Evolutionary conservation across 2,113 vertebrate species (phyloP).

Genomic region (Brachypodius melanocephalos): DNA sequence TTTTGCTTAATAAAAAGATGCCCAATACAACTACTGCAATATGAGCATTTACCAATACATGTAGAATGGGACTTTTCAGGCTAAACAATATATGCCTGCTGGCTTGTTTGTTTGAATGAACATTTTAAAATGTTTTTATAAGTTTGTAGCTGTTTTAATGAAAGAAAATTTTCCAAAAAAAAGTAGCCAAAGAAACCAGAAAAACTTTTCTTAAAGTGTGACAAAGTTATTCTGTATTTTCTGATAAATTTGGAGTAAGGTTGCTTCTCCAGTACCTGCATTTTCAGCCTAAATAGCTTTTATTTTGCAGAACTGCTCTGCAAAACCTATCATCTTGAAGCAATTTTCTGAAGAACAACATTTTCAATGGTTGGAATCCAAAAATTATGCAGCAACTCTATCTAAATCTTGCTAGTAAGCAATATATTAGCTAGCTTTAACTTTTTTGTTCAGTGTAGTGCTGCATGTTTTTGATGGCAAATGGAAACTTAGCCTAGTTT

Average conservation of each 20-base stretch:
- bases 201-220: not conserved
- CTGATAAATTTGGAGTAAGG: not conserved
- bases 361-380: not conserved
- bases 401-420: not conserved
- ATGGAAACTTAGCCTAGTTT: not conserved
- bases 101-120: not conserved
- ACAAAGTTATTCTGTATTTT: not conserved
- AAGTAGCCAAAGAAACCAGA: not conserved
- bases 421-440: not conserved
- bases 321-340: not conserved
- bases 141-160: not conserved
- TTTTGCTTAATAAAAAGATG: not conserved
- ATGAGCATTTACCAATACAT: fast-evolving
- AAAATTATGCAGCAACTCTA: not conserved
- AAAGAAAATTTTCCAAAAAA: not conserved
- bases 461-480: not conserved
- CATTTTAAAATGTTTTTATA: not conserved
- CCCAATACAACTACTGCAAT: not conserved
- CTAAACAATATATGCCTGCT: not conserved
- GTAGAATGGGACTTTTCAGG: not conserved
- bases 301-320: not conserved
- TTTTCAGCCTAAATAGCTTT: not conserved
- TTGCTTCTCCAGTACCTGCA: not conserved
- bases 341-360: not conserved
- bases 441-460: not conserved